Conservation (phyloP, 2,113 vertebrate genomes). For the Toxotes jaculatrix region DNA sequence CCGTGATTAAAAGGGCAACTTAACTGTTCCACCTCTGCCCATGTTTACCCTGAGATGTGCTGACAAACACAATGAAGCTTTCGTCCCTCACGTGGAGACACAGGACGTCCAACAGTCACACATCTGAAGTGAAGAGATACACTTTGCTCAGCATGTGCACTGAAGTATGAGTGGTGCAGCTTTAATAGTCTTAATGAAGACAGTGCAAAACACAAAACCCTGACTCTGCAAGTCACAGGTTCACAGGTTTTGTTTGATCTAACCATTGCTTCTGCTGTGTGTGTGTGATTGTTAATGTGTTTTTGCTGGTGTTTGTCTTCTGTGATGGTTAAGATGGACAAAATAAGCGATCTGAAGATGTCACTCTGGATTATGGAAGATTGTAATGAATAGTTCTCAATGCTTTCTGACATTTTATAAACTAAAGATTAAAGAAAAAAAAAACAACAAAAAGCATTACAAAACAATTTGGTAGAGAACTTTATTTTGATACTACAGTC, state of each 20-base stretch:
- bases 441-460: not conserved
- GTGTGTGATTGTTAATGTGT: no score
- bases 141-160: conserved; percentile 18
- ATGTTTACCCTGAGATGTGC: conserved; percentile 54
- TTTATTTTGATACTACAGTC: conserved; percentile 65
- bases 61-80: conserved; percentile 55
- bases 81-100: conserved; percentile 47
- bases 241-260: not conserved
- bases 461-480: not conserved
- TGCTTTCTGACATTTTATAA: not conserved
- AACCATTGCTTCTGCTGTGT: not conserved
- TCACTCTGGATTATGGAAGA: not conserved
- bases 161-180: not conserved
- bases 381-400: not conserved
- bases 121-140: conserved; percentile 1
- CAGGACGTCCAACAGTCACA: not conserved
- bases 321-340: not conserved
- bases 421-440: not conserved
- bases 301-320: not conserved
- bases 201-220: not conserved
- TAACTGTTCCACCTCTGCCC: conserved; percentile 24
- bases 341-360: no score
- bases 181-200: conserved; percentile 15
- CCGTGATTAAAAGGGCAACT: conserved; percentile 48
- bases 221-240: not conserved